Conservation (phyloP, 1,140 invertebrate species). For the Lamellibrachia luymesi region DNA sequence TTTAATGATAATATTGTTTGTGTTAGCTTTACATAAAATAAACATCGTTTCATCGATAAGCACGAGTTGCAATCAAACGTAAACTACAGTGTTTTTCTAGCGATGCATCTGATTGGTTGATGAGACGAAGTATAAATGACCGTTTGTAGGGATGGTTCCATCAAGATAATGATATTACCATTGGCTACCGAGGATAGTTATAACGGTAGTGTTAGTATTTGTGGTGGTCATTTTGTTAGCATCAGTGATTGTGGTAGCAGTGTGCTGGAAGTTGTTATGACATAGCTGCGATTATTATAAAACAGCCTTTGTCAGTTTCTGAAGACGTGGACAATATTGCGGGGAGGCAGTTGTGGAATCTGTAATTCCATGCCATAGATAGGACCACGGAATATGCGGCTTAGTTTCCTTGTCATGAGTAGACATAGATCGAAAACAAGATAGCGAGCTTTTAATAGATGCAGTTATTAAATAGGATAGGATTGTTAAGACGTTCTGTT, state of each 20-base stretch:
- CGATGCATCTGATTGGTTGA: no score
- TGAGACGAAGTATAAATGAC: neutral
- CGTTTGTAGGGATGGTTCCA: no score
- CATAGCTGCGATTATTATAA: neutral
- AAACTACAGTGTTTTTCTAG: no score
- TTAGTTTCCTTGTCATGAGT: neutral
- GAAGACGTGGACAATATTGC: neutral
- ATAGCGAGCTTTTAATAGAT: neutral
- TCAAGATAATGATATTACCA: neutral
- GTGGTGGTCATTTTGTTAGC: neutral
- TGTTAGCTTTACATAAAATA: neutral
- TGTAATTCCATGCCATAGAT: neutral
- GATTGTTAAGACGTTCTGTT: neutral
- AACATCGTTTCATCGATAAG: neutral
- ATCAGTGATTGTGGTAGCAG: no score
- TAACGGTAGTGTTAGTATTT: neutral
- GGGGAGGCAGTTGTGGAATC: neutral
- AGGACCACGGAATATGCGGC: neutral
- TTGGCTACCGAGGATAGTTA: neutral
- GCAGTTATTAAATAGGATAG: neutral
- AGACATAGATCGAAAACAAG: neutral
- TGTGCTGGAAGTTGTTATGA: neutral
- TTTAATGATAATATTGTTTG: neutral
- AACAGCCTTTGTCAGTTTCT: neutral
- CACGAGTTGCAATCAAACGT: no score